Base-by-base conservation (phyloP, 2,888 invertebrate genomes). In the Lamellibrachia columna region DNA sequence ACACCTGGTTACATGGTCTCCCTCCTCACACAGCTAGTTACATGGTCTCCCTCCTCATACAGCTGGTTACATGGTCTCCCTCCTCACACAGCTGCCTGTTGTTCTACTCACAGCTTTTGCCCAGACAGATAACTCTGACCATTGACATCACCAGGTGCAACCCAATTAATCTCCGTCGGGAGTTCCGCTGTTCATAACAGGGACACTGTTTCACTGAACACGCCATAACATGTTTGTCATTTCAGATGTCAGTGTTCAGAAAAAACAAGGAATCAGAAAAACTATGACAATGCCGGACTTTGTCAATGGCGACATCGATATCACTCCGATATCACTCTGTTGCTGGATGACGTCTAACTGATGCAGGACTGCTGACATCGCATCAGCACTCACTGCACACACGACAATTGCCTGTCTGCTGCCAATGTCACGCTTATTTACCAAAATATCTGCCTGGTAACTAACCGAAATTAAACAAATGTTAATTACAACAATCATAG, bases 301-400 rank as follows among this genome's bases (percentile, higher is more conserved):
- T 75, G 75, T 75, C 75, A 75, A 75, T 75, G n/a, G 75, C 75
- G 15, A 75, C 75, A 15, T 75, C 75, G 75, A 75, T 75, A 75
- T 75, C 75, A 75, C n/a, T 22, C 75, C 22, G 75, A 22, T 75
- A 75, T 75, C 75, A 75, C n/a, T 22, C 75, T 4, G 75, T 4
- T 22, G 75, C 75, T 22, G 6, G n/a, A 22, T 22, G 75, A 15
- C 22, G 1, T 75, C 22, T 75, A 75, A 22, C 3, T 22, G 22
- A 75, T 6, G 22, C 75, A 75, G 3, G 75, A 75, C 22, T 22
- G 15, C 75, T n/a, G 2, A 75, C 75, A 75, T 22, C 6, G 6
- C 6, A 22, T 75, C 22, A 22, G 75, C 22, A 75, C 75, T 75
- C 22, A n/a, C n/a, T 75, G n/a, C n/a, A n/a, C 75, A n/a, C 22